phyloP scores from a whole-genome alignment of 1,140 invertebrate species.

The Hycleus cichorii region DNA sequence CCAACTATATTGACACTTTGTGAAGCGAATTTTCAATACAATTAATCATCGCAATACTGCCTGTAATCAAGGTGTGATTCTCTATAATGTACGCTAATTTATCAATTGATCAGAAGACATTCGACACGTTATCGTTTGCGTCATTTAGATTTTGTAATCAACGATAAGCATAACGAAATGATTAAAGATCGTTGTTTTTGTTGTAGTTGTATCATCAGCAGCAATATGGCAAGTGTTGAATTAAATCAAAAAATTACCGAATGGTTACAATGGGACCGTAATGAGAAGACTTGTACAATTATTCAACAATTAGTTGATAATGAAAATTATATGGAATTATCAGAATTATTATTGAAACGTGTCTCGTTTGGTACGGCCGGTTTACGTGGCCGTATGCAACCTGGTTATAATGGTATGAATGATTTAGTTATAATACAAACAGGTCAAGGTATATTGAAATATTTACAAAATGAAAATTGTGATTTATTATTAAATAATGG shows the following conservation, averaged over 20 bases:
- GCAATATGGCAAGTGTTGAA: slow-evolving; percentile 32
- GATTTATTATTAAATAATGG: slow-evolving; percentile 53
- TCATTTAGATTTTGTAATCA: too few species aligned
- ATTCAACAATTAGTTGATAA: slow-evolving; percentile 46
- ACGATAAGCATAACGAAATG: too few species aligned
- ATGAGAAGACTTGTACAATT: slow-evolving; percentile 42
- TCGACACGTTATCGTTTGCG: too few species aligned
- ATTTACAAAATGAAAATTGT: slow-evolving; percentile 55
- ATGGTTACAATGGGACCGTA: slow-evolving; percentile 56
- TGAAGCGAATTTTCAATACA: too few species aligned
- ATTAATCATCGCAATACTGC: too few species aligned
- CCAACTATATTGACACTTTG: too few species aligned
- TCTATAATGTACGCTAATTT: too few species aligned
- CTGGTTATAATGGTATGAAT: slow-evolving; percentile 92
- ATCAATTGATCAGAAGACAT: too few species aligned
- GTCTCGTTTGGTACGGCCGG: slow-evolving; percentile 69
- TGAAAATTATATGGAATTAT: slow-evolving; percentile 46
- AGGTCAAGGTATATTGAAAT: slow-evolving; percentile 82
- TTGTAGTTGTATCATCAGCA: too few species aligned
- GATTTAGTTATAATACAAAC: slow-evolving; percentile 97
- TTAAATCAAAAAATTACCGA: slow-evolving; percentile 53
- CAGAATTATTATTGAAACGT: slow-evolving; percentile 53
- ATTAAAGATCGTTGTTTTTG: too few species aligned
- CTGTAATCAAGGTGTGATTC: too few species aligned
- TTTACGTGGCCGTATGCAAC: slow-evolving; percentile 82